Evolutionary conservation across 2,113 vertebrate genomes (phyloP).

Genomic region (Halcyon senegalensis): DNA sequence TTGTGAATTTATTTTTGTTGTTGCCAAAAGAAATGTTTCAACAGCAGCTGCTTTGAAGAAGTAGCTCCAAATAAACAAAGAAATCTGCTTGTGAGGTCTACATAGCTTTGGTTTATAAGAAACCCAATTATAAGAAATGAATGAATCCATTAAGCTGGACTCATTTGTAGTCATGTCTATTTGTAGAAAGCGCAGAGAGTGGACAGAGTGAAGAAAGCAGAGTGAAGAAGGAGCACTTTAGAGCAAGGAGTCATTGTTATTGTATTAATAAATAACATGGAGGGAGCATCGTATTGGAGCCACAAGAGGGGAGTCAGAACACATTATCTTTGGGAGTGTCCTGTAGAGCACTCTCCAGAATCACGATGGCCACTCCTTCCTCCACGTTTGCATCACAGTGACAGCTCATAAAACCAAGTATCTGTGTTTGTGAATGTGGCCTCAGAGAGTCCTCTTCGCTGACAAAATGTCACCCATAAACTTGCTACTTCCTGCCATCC

Average conservation of each 20-base stretch:
- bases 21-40: neutral
- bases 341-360: neutral
- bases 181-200: neutral
- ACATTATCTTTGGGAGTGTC: neutral
- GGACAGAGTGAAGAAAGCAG: neutral
- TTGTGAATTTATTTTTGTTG: neutral
- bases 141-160: neutral
- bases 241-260: neutral
- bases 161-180: neutral
- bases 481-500: neutral
- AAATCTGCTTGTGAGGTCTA: neutral
- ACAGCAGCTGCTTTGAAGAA: neutral
- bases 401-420: neutral
- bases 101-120: neutral
- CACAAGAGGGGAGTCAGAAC: neutral
- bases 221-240: neutral
- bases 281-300: neutral
- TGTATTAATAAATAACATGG: neutral
- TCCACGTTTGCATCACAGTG: neutral
- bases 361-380: neutral
- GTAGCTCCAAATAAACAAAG: neutral
- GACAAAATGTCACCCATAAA: neutral
- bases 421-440: neutral
- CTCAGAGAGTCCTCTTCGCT: neutral
- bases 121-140: neutral